These are phyloP conservation scores for Ophioninae sp. DNA, from an alignment of 2,888 invertebrate genomes.

Conservation along the genomic window DNA sequence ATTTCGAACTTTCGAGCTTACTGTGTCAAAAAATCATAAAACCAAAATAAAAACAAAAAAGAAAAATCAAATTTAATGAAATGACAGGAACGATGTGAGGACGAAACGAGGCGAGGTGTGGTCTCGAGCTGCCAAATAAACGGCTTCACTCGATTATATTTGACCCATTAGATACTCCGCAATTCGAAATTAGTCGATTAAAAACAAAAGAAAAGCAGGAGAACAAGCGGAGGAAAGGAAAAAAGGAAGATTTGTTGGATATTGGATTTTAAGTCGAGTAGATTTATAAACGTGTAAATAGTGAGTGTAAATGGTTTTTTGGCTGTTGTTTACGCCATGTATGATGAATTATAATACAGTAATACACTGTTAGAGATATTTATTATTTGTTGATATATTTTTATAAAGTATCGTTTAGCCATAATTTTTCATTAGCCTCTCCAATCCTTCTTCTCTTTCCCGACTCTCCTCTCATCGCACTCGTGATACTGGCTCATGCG, in stretches of 20 bases:
- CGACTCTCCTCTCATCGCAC: neutral
- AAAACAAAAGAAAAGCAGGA: neutral
- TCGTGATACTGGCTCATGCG: neutral
- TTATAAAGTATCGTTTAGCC: conserved; percentile 80
- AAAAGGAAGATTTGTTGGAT: conserved; percentile 72
- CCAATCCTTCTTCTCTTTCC: conserved; percentile 9
- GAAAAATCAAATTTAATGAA: conserved; percentile 11
- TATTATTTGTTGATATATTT: conserved; percentile 80
- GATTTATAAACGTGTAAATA: conserved; percentile 78
- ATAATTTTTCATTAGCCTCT: conserved; percentile 64
- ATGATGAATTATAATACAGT: conserved; percentile 70
- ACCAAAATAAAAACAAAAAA: neutral
- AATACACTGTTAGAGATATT: conserved; percentile 77
- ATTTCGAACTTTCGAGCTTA: neutral
- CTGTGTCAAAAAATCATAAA: neutral
- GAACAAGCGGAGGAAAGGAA: neutral
- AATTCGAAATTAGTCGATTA: conserved; percentile 11
- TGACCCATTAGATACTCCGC: neutral
- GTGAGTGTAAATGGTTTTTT: conserved; percentile 74
- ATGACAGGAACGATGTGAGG: conserved; percentile 7
- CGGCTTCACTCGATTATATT: conserved; percentile 33
- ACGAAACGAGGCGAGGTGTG: conserved; percentile 1
- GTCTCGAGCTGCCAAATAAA: conserved; percentile 41
- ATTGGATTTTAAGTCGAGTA: conserved; percentile 72
- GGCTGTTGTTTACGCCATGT: conserved; percentile 69